Percentiles rank a stretch among this genome's conserved stretches.
These are phyloP conservation scores for Melanchra persicariae DNA, from an alignment of 2,888 invertebrate species.

Conservation along the genomic window DNA sequence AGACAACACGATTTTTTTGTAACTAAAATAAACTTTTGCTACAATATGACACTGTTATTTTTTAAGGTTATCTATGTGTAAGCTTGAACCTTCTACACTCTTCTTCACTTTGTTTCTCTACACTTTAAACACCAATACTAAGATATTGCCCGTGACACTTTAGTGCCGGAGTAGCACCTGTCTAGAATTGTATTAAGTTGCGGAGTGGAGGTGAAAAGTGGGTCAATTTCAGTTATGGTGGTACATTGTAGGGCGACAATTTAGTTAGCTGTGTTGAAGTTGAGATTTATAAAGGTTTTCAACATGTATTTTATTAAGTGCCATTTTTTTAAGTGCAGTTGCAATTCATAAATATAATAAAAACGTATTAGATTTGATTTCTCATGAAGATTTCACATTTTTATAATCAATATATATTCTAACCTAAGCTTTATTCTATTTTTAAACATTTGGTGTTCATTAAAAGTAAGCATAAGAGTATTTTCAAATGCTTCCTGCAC, in stretches of 20 bases:
- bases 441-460: too few relatives aligned
- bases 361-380: too few relatives aligned
- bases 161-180: constrained; percentile 50
- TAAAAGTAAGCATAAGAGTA: too few relatives aligned
- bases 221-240: constrained; percentile 40
- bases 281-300: neutral
- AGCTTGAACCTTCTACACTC: neutral
- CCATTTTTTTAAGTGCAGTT: too few relatives aligned
- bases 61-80: too few relatives aligned
- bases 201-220: constrained; percentile 33
- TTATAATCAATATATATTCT: too few relatives aligned
- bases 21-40: too few relatives aligned
- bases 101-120: neutral
- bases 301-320: neutral
- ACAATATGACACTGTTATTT: neutral
- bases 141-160: constrained; percentile 49
- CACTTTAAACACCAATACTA: constrained; percentile 41
- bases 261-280: constrained; percentile 2
- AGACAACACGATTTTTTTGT: neutral
- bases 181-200: constrained; percentile 51
- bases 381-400: too few relatives aligned
- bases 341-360: too few relatives aligned
- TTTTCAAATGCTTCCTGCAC: too few relatives aligned
- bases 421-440: too few relatives aligned
- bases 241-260: constrained; percentile 24